phyloP scores from a whole-genome alignment of 2,113 vertebrate genomes.

The Petrocephalus microphthalmus region DNA sequence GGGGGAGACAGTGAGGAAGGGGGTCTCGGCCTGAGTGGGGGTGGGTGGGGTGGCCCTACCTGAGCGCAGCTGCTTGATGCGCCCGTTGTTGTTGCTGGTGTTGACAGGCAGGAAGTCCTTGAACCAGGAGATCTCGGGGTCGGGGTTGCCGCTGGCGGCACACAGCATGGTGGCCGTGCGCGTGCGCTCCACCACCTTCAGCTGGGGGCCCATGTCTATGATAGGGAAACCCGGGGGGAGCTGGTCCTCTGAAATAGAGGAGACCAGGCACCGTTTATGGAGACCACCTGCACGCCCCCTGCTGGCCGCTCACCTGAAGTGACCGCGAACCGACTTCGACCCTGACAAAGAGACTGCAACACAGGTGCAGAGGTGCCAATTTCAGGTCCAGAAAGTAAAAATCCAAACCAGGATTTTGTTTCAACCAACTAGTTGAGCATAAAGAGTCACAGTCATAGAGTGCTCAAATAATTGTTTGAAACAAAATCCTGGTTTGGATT shows the following conservation, averaged over 20 bases:
- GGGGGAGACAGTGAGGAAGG: not conserved
- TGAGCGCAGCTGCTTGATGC: slow-evolving; percentile 97
- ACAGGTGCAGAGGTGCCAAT: too few relatives aligned
- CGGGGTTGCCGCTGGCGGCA: slow-evolving; percentile 93
- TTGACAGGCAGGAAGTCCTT: slow-evolving; percentile 98
- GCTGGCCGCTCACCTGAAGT: not conserved
- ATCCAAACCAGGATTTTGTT: too few relatives aligned
- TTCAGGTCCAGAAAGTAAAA: too few relatives aligned
- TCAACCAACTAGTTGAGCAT: too few relatives aligned
- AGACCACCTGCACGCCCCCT: not conserved
- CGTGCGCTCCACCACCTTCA: slow-evolving; percentile 97
- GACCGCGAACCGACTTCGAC: not conserved
- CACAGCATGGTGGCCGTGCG: slow-evolving; percentile 98
- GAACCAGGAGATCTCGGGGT: slow-evolving; percentile 98
- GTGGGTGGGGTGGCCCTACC: slow-evolving; percentile 75
- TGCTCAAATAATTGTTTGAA: too few relatives aligned
- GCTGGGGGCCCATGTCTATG: slow-evolving; percentile 97
- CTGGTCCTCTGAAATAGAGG: slow-evolving; percentile 82
- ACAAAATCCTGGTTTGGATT: too few relatives aligned
- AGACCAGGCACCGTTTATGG: slow-evolving; percentile 24
- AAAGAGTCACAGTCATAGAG: too few relatives aligned
- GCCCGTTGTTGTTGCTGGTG: slow-evolving; percentile 90
- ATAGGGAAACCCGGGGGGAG: slow-evolving; percentile 92
- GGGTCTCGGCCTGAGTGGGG: slow-evolving; percentile 42
- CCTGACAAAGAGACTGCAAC: not conserved